Base-by-base conservation (phyloP, 2,113 vertebrate genomes). In the Tricholaema leucomelas region DNA sequence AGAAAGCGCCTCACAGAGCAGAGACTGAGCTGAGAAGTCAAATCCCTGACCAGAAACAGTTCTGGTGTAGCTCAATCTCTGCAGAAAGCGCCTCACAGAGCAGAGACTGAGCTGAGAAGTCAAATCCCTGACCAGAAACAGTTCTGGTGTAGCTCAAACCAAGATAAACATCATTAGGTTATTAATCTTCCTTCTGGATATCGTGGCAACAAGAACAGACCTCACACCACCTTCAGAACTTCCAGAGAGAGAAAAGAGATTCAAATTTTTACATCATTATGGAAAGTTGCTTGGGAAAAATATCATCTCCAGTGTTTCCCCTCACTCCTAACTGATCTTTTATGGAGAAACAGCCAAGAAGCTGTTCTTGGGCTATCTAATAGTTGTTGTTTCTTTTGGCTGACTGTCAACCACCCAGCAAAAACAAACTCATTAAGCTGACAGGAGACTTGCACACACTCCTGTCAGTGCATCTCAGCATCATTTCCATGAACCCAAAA, bases 401-500 rank as follows among this genome's bases (percentile, higher is more conserved):
- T 81, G 76, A 48, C 54, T 89, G 87, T 87, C 93, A 96, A 69
- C n/a, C 70, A 80, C 55, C 55, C 71, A 74, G 30, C 88, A 94
- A 92, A 92, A 95, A 91, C 67, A 93, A 93, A 93, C 73, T 93
- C 87, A 92, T 93, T 93, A 91, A 71, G 52, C 28, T 77, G 79
- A 85, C 77, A 80, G 79, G 24, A 90, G 91, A 81, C 79, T 42
- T 52, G 79, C 85, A 77, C 88, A 70, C 69, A 40, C 63, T 93
- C 61, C 5, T 30, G 69, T 88, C 93, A 92, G 35, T 36, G 70
- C 59, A 74, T 80, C 91, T 91, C 90, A 86, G 67, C 65, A 65
- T 86, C 88, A 88, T 4, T 67, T 46, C 52, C 0, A 0, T 28
- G 38, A 90, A 78, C 52, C 17, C 67, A 77, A 79, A 69, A 81